Conservation (phyloP, 1,140 invertebrate genomes). For the Heterodera schachtii region DNA sequence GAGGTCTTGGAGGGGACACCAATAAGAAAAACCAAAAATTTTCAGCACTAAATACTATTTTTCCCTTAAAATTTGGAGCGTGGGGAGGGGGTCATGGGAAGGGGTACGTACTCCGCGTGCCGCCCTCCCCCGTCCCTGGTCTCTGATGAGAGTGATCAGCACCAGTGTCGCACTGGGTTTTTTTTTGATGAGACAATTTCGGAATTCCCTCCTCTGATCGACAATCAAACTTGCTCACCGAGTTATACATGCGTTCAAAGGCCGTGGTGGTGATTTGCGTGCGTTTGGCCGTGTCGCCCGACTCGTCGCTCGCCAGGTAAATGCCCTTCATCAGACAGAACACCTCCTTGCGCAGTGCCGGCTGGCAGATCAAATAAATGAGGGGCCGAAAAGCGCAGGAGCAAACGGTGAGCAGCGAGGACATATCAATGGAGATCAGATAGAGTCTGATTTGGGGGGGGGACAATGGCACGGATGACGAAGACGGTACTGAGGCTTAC, state of each 20-base stretch:
- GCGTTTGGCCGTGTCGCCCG: conserved; percentile 10
- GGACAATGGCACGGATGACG: no score
- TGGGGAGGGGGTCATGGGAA: no score
- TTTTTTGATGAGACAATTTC: no score
- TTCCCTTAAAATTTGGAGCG: no score
- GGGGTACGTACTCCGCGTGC: no score
- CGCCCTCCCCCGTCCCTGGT: no score
- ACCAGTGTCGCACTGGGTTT: no score
- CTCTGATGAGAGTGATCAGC: no score
- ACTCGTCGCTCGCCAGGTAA: conserved; percentile 16
- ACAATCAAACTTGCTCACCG: neutral
- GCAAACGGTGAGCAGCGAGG: conserved; percentile 57
- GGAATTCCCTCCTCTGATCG: no score
- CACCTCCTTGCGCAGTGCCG: conserved; percentile 48
- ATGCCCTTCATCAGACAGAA: conserved; percentile 39
- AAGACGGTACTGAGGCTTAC: conserved; percentile 4
- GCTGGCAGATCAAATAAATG: conserved; percentile 56
- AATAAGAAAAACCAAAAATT: no score
- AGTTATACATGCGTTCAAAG: conserved; percentile 33
- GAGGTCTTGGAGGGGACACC: no score
- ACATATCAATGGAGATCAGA: conserved; percentile 53
- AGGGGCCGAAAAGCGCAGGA: conserved; percentile 58
- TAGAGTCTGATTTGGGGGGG: conserved; percentile 37
- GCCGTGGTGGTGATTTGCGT: conserved; percentile 5
- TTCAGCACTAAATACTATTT: no score